phyloP scores from a whole-genome alignment of 2,113 vertebrate genomes.

The Apus apus region DNA sequence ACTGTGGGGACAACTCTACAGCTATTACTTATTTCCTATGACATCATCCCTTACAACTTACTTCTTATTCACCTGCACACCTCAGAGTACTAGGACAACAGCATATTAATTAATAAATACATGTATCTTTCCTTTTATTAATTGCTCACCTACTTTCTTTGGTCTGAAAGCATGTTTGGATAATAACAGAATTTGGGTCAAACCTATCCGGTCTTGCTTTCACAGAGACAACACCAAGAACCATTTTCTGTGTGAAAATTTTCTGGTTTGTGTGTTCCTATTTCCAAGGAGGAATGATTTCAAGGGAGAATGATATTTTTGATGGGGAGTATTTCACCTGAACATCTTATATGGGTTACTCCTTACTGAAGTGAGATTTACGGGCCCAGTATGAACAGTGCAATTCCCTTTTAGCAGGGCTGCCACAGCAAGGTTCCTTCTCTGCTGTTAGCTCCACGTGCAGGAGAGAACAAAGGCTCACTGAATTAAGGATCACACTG shows the following conservation, averaged over 20 bases:
- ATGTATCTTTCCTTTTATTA: rapidly evolving
- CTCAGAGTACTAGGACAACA: background rate
- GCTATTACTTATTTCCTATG: rapidly evolving
- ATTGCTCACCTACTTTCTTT: background rate
- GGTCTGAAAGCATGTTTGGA: background rate
- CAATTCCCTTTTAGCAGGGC: background rate
- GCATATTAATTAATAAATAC: background rate
- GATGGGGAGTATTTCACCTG: background rate
- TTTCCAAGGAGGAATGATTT: background rate
- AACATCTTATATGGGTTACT: background rate
- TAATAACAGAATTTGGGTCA: background rate
- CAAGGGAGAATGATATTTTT: background rate
- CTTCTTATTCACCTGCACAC: background rate
- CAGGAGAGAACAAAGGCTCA: slow-evolving; percentile 52
- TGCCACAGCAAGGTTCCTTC: background rate
- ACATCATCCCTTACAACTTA: background rate
- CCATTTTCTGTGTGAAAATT: background rate
- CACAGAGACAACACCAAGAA: background rate
- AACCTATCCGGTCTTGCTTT: background rate
- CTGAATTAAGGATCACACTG: slow-evolving; percentile 38
- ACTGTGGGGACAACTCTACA: background rate
- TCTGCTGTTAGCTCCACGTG: background rate
- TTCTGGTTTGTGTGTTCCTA: background rate
- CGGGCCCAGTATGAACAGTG: background rate
- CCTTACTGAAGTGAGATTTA: slow-evolving; percentile 3